Conservation (phyloP, 2,888 invertebrate genomes). For the Drosophila gaucha region DNA sequence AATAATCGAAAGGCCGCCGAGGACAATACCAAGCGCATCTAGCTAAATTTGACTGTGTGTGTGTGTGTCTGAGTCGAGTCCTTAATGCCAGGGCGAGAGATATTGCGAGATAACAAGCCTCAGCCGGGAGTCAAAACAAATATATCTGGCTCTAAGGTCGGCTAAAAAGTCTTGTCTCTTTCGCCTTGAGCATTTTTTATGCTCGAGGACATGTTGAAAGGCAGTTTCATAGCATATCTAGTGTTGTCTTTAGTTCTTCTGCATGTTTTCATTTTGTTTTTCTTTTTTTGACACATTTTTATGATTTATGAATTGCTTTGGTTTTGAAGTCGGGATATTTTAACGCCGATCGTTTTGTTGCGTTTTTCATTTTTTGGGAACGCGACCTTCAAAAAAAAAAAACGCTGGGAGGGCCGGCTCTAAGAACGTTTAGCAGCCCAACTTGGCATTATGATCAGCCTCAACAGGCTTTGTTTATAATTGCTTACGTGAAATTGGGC, state of each 20-base stretch:
- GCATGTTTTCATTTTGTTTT: slow-evolving; percentile 58
- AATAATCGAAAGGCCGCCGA: slow-evolving; percentile 72
- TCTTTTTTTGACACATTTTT: slow-evolving; percentile 79
- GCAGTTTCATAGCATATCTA: slow-evolving; percentile 35
- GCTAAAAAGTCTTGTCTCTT: slow-evolving; percentile 40
- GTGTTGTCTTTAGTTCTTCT: not conserved
- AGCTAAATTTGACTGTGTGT: slow-evolving; percentile 3
- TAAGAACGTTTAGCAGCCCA: slow-evolving; percentile 50
- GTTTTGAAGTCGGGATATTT: slow-evolving; percentile 57
- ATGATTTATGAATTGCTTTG: slow-evolving; percentile 84
- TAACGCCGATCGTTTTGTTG: slow-evolving; percentile 44
- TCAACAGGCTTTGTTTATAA: slow-evolving; percentile 22
- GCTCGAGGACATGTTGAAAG: slow-evolving; percentile 79
- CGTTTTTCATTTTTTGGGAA: slow-evolving; percentile 9
- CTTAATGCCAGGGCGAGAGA: slow-evolving; percentile 27
- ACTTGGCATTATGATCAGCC: slow-evolving; percentile 44
- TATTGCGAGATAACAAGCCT: slow-evolving; percentile 67
- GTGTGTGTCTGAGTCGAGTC: slow-evolving; percentile 51
- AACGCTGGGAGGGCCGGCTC: slow-evolving; percentile 34
- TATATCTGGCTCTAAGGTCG: slow-evolving; percentile 37
- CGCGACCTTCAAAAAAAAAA: slow-evolving; percentile 39
- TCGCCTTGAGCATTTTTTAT: slow-evolving; percentile 66
- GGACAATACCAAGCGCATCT: slow-evolving; percentile 48
- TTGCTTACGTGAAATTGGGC: slow-evolving; percentile 42
- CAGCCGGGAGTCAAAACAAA: slow-evolving; percentile 76